phyloP scores from a whole-genome alignment of 2,113 vertebrate species.

The Pandion haliaetus region DNA sequence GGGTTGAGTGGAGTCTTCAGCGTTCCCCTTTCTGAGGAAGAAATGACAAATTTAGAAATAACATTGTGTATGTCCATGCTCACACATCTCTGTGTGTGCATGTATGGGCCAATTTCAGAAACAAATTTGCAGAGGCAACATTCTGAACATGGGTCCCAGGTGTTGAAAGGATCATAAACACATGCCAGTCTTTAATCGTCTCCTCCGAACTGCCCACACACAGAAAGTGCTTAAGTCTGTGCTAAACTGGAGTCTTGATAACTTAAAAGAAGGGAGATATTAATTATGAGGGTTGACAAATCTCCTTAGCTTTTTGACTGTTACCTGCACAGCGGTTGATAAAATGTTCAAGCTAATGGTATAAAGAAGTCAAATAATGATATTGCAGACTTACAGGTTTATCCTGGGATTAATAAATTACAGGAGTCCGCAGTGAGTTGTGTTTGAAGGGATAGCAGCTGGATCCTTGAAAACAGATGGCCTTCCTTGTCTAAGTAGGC shows the following conservation, averaged over 20 bases:
- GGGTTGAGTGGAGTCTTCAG: background rate
- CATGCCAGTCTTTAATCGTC: background rate
- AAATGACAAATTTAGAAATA: background rate
- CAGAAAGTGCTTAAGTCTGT: background rate
- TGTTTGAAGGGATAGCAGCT: slow-evolving; percentile 62
- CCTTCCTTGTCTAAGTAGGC: slow-evolving; percentile 55
- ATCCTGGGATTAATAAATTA: slow-evolving; percentile 64
- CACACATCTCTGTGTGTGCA: background rate
- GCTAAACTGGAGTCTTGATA: background rate
- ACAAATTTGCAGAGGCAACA: background rate
- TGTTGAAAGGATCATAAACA: background rate
- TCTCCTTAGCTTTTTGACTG: slow-evolving; percentile 57
- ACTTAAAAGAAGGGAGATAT: slow-evolving; percentile 44
- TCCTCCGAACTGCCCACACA: background rate
- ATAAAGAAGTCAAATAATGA: slow-evolving; percentile 56
- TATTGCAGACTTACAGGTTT: slow-evolving; percentile 58
- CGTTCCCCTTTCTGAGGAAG: background rate
- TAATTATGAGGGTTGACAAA: slow-evolving; percentile 54
- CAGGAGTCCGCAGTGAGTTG: slow-evolving; percentile 32
- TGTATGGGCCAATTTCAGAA: background rate
- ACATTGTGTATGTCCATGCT: background rate
- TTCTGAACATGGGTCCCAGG: background rate
- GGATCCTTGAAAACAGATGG: slow-evolving; percentile 63
- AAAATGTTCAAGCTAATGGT: slow-evolving; percentile 48
- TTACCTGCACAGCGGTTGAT: slow-evolving; percentile 62